Evolutionary conservation across 2,113 vertebrate genomes (phyloP), one percentile per base, ranked within the genome.

Genomic region (Aegithalos caudatus): DNA sequence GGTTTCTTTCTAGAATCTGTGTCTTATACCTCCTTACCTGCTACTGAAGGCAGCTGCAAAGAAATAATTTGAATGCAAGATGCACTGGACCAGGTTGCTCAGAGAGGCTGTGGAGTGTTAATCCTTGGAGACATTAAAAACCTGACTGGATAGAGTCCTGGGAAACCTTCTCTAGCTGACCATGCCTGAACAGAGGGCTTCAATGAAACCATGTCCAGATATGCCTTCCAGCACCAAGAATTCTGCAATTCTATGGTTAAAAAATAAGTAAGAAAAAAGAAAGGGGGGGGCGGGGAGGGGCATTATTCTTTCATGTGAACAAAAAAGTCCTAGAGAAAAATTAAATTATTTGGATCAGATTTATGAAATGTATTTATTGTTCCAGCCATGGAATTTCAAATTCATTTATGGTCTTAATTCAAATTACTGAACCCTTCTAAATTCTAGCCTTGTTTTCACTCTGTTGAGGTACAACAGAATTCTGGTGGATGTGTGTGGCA

Each of bases 221-320:
- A 58, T 14, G 23, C 8, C 25, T 88, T 82, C 31, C 40, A 79
- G 33, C 3, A 22, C 33, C 12, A 76, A 66, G 35, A 66, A 53
- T 70, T 78, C n/a, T 80, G 3, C 1, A 8, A 51, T 25, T 73
- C 10, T 37, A 17, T 35, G 15, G 11, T 38, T 9, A 17, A 61
- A 82, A 45, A 60, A 18, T 7, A 28, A n/a, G 14, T 50, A 23
- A 25, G 8, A 25, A 27, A 37, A 53, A 64, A 23, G 3, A 33
- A 40, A 19, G 18, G 6, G 11, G 5, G 4, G 4, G 1, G 2
- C 5, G 11, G 5, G 4, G 4, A 1, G 2, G 3, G 4, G 2
- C 3, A 48, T 47, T 21, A 44, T 42, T 14, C 38, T 81, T 91
- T 29, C 20, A 45, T 48, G 17, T 76, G 54, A 77, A 31, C 33